Base-by-base conservation (phyloP, 2,797 vertebrate genomes). In the Merluccius polli region DNA sequence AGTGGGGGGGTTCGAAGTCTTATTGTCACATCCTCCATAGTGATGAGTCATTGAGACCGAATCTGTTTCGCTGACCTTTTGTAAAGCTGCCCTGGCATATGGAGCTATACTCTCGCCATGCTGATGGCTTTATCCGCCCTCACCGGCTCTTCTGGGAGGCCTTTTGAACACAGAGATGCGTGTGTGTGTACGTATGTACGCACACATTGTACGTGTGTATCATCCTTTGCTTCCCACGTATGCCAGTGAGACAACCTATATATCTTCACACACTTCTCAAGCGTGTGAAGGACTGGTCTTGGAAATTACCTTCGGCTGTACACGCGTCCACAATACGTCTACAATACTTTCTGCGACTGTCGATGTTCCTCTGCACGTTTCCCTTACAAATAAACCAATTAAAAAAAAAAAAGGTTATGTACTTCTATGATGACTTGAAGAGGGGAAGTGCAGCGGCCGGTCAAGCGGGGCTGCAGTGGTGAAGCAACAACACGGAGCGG, bases 61-160 rank as follows among this genome's bases (percentile, higher is more conserved):
- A 87, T 90, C 87, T 81, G 87, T 86, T 89, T 82, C 79, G 31
- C 77, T 89, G 91, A 89, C 90, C 90, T 92, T 92, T 91, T 78
- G 78, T 88, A 77, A 82, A 87, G 83, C 85, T 87, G 85, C 73
- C 12, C 29, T 32, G 77, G 84, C 91, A 88, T 86, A 86, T 80
- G 88, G 86, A 89, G 80, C 77, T 76, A 80, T 84, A 82, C 84
- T 88, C 79, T 72, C 87, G 86, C 21, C 88, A 86, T 84, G 84
- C 75, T 71, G 84, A 88, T 31, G 80, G 81, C 87, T 88, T 83
- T 73, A 87, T 85, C 78, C 12, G 70, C 79, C 79, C 75, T 81
- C 77, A 74, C 77, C 77, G 67, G 75, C 78, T 77, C 30, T 70
- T 30, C n/a, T 70, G 4, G 18, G 15, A 6, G 16, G 24, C 59